Percentiles rank a stretch among this genome's conserved stretches.
Evolutionary conservation across 2,113 vertebrate genomes (phyloP).

Genomic region (Tylochromis polylepis): DNA sequence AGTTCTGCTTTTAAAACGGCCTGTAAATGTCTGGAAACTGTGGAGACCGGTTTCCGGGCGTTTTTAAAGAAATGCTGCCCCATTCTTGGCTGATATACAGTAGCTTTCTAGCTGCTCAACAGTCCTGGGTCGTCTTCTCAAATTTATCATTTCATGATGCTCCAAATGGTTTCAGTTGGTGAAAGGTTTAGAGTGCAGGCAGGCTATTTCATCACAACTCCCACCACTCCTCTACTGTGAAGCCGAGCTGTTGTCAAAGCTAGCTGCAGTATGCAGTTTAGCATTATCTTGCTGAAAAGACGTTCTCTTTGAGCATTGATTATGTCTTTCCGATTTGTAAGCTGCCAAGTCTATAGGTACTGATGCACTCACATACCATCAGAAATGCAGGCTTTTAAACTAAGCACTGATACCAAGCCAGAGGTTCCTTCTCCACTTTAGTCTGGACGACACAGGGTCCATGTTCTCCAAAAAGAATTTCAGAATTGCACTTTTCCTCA

Average conservation of each 20-base stretch:
- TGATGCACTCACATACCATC: neutral
- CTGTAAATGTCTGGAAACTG: neutral
- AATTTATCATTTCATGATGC: neutral
- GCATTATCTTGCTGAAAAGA: too few species aligned
- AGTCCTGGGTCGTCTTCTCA: neutral
- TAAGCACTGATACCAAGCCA: neutral
- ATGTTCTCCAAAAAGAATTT: neutral
- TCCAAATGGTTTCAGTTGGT: neutral
- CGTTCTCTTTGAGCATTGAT: neutral
- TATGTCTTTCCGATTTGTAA: neutral
- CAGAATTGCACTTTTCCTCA: neutral
- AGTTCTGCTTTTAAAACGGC: neutral
- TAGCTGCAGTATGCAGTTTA: too few species aligned
- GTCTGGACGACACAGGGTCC: neutral
- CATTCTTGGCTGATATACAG: neutral
- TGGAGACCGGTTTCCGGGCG: neutral
- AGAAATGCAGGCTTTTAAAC: neutral
- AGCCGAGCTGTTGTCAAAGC: too few species aligned
- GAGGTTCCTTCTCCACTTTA: neutral
- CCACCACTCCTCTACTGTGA: neutral
- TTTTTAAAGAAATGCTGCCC: neutral
- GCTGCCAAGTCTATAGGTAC: neutral
- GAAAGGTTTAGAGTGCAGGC: neutral
- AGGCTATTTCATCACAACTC: neutral
- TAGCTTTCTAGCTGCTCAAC: neutral